Conservation (phyloP, 2,113 vertebrate species). For the Zonotrichia leucophrys region DNA sequence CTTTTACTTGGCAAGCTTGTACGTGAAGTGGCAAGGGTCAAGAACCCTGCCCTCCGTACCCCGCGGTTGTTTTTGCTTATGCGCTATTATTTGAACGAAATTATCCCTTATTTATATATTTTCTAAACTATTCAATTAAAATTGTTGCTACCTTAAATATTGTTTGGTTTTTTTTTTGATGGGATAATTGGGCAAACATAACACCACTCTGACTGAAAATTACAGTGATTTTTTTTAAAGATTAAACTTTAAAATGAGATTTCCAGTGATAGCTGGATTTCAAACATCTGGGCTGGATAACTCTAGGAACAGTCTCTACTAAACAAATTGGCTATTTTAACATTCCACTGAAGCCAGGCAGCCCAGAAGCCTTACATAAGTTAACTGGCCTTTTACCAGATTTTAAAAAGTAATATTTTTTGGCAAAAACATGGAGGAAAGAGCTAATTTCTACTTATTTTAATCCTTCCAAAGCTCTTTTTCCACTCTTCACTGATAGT, state of each 20-base stretch:
- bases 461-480: background rate
- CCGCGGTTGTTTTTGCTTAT: no score
- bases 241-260: background rate
- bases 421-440: background rate
- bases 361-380: background rate
- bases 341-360: background rate
- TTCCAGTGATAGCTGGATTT: conserved; percentile 11
- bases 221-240: background rate
- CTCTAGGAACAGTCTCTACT: background rate
- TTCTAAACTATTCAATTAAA: no score
- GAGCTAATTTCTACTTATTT: background rate
- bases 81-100: no score
- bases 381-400: background rate
- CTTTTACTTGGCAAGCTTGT: no score
- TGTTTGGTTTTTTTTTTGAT: no score
- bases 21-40: no score
- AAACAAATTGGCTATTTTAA: background rate
- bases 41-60: no score
- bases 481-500: background rate
- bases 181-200: no score
- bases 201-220: background rate
- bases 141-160: no score
- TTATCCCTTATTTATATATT: no score
- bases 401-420: background rate
- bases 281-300: background rate